A percentile compares a stretch with the other conserved stretches of the same genome.
phyloP scores from a whole-genome alignment of 2,113 vertebrate genomes.

The Apodemus sylvaticus region DNA sequence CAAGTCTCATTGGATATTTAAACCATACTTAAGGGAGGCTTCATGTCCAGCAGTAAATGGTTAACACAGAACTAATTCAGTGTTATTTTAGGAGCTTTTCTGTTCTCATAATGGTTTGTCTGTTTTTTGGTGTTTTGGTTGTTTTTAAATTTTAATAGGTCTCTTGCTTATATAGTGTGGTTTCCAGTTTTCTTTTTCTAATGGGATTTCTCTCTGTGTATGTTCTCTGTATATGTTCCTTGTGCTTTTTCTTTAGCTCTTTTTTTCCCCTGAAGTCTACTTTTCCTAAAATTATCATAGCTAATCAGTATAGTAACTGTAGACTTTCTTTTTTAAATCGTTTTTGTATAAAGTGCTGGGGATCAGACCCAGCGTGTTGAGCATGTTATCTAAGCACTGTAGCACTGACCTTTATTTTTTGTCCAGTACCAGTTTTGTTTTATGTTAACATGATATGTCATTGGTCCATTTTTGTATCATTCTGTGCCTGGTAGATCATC shows the following conservation, averaged over 20 bases:
- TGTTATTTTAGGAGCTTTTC: background rate
- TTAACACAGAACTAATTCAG: background rate
- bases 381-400: background rate
- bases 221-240: background rate
- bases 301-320: background rate
- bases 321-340: background rate
- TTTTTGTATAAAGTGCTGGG: background rate
- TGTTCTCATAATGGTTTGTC: background rate
- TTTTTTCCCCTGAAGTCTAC: background rate
- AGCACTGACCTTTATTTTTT: background rate
- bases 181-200: background rate
- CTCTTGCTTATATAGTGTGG: background rate
- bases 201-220: background rate
- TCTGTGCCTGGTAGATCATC: background rate
- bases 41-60: background rate
- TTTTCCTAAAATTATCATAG: background rate
- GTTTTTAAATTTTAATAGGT: background rate
- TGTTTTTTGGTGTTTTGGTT: background rate
- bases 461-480: background rate
- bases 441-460: background rate
- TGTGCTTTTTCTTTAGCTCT: background rate
- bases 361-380: too few relatives aligned
- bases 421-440: background rate
- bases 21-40: background rate
- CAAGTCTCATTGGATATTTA: background rate